Evolutionary conservation across 2,113 vertebrate genomes (phyloP).

Genomic region (Petaurus breviceps): DNA sequence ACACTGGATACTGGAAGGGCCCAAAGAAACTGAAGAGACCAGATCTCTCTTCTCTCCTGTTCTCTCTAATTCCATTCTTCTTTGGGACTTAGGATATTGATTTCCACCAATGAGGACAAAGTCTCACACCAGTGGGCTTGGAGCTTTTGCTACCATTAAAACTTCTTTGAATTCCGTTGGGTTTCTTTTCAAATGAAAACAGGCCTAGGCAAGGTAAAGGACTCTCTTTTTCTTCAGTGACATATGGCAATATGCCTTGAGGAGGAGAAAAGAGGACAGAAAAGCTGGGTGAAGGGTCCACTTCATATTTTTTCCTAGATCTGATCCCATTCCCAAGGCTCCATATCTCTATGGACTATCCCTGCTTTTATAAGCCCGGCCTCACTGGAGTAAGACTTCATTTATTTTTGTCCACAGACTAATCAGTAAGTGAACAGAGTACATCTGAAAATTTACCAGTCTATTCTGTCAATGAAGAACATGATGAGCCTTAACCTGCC

Average conservation of each 20-base stretch:
- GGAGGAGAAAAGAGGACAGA: neutral
- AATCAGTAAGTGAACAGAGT: neutral
- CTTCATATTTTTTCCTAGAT: neutral
- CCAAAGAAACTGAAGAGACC: neutral
- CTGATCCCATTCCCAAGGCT: neutral
- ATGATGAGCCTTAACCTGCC: neutral
- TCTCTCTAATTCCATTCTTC: neutral
- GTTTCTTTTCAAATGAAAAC: slow-evolving; percentile 16
- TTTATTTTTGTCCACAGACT: neutral
- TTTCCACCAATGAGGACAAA: neutral
- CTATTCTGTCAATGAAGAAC: neutral
- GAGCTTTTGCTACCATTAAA: neutral
- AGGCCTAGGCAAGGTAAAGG: neutral
- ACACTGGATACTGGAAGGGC: neutral
- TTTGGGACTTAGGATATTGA: neutral
- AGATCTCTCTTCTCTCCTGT: neutral
- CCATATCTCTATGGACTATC: neutral
- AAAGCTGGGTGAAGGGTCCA: neutral
- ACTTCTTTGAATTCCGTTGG: neutral
- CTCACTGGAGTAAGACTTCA: neutral
- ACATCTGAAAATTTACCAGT: neutral
- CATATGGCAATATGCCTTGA: neutral
- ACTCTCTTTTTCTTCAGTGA: neutral
- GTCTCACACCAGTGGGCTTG: neutral
- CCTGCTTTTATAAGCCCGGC: neutral